A percentile compares a stretch with the other conserved stretches of the same genome.
Evolutionary conservation across 2,888 invertebrate genomes (phyloP).

Genomic region (Amitus sp.): DNA sequence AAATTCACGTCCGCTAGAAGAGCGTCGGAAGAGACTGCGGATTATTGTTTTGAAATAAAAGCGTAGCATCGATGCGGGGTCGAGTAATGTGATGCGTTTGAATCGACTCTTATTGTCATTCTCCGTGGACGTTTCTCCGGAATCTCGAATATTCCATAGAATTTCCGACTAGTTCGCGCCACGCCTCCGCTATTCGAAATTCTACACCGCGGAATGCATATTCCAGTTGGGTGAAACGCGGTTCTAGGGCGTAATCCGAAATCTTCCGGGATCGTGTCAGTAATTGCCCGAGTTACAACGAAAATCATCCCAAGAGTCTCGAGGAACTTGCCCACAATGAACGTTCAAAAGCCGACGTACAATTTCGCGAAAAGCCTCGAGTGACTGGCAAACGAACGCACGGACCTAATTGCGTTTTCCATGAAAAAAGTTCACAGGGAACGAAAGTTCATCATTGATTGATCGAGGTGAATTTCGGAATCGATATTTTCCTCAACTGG

Average conservation of each 20-base stretch:
- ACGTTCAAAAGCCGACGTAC: too few species aligned
- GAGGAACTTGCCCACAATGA: too few species aligned
- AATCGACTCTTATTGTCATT: slow-evolving; percentile 24
- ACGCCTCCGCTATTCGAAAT: slow-evolving; percentile 17
- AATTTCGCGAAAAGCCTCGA: too few species aligned
- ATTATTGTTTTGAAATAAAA: slow-evolving; percentile 8
- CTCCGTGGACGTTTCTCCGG: slow-evolving; percentile 12
- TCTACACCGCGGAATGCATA: slow-evolving; percentile 16
- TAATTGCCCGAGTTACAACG: slow-evolving; percentile 20
- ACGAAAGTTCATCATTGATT: too few species aligned
- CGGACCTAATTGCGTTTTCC: too few species aligned
- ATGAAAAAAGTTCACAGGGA: too few species aligned
- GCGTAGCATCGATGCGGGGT: slow-evolving; percentile 8
- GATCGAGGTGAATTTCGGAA: too few species aligned
- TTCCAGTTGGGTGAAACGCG: slow-evolving; percentile 3
- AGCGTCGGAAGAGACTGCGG: not conserved
- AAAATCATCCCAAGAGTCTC: slow-evolving; percentile 23
- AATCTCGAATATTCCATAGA: slow-evolving; percentile 23
- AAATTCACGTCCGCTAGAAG: too few species aligned
- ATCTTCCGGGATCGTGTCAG: not conserved
- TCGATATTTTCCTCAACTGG: too few species aligned
- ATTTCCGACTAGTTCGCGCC: slow-evolving; percentile 15
- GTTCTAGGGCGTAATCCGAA: not conserved
- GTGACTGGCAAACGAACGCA: too few species aligned
- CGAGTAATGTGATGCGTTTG: slow-evolving; percentile 31